Evolutionary conservation across 2,113 vertebrate genomes (phyloP).

Genomic region (Carassius auratus): DNA sequence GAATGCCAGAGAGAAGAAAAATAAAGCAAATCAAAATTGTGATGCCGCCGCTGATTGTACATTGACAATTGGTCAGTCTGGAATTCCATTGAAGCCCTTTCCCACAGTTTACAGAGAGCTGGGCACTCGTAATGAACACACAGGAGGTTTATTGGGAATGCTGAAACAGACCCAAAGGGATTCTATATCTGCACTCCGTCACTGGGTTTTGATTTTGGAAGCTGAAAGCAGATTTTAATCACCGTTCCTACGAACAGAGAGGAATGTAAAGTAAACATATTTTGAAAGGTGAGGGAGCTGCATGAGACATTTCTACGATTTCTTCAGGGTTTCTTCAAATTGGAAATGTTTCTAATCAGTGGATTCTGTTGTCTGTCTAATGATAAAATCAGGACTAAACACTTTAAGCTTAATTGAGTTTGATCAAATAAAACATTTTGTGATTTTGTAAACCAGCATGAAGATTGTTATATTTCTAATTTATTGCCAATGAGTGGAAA

Average conservation of each 20-base stretch:
- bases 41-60: neutral
- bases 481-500: conserved; percentile 49
- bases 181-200: conserved; percentile 71
- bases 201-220: conserved; percentile 61
- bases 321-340: neutral
- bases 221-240: conserved; percentile 18
- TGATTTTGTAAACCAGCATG: conserved; percentile 9
- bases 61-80: conserved; percentile 52
- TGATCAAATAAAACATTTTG: neutral
- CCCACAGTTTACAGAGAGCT: conserved; percentile 71
- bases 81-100: conserved; percentile 66
- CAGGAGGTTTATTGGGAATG: conserved; percentile 73
- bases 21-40: conserved; percentile 10
- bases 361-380: neutral
- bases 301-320: conserved; percentile 3
- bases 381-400: neutral
- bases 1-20: conserved; percentile 28
- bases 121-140: conserved; percentile 58
- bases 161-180: conserved; percentile 67
- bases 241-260: neutral
- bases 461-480: conserved; percentile 42
- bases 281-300: conserved; percentile 2
- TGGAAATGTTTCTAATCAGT: neutral
- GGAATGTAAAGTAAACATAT: conserved; percentile 8
- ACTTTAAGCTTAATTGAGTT: neutral